phyloP scores from a whole-genome alignment of 2,797 vertebrate genomes.

The Thaleichthys pacificus region DNA sequence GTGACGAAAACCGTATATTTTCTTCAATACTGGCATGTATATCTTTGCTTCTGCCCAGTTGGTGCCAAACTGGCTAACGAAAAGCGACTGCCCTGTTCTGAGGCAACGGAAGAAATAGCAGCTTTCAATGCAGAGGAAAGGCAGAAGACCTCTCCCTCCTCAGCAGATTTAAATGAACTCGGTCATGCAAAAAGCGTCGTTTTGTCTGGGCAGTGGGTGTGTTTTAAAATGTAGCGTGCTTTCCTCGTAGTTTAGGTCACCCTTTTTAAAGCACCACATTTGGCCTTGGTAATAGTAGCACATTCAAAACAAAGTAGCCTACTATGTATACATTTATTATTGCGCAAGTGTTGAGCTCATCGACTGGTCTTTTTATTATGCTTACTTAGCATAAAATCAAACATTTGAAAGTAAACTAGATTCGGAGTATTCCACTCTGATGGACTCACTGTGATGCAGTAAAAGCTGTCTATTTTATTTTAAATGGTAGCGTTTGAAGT shows the following conservation, averaged over 20 bases:
- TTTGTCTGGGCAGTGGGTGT: conserved; percentile 60
- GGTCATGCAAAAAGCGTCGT: conserved; percentile 52
- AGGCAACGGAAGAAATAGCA: conserved; percentile 48
- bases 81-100: conserved; percentile 38
- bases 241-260: conserved; percentile 48
- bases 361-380: background rate
- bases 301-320: background rate
- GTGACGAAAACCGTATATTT: conserved; percentile 46
- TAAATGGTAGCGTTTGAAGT: background rate
- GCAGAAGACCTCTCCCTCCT: conserved; percentile 49
- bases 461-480: background rate
- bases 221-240: conserved; percentile 24
- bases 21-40: background rate
- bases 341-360: background rate
- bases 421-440: background rate
- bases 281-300: too few relatives aligned
- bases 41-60: conserved; percentile 3
- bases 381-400: background rate
- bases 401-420: conserved; percentile 5
- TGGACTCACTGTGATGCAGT: background rate
- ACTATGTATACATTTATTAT: background rate
- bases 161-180: conserved; percentile 56
- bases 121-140: conserved; percentile 39
- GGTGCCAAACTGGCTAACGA: background rate
- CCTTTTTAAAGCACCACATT: conserved; percentile 10